A percentile compares a stretch with the other conserved stretches of the same genome.
phyloP scores from a whole-genome alignment of 2,888 invertebrate genomes.

The Hirtodrosophila alboralis region DNA sequence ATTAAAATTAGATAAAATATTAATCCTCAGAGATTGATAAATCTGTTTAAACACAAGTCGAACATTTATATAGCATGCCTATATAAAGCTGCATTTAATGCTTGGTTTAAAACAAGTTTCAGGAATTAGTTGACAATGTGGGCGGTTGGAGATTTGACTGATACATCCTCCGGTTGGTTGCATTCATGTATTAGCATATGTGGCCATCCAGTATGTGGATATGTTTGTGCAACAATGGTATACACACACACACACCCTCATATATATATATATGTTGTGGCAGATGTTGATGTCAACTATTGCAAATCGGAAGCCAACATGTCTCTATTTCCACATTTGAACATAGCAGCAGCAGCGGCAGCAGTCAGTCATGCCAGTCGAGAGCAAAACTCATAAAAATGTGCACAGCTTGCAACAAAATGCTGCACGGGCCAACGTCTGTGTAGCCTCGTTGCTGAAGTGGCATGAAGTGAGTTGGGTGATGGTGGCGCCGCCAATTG shows the following conservation, averaged over 20 bases:
- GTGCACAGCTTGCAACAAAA: conserved; percentile 74
- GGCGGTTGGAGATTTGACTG: conserved; percentile 12
- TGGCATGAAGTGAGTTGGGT: conserved; percentile 22
- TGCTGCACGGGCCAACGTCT: conserved; percentile 50
- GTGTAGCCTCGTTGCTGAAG: conserved; percentile 30
- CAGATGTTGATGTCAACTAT: conserved; percentile 62
- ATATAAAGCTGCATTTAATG: conserved; percentile 23
- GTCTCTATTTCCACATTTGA: conserved; percentile 69
- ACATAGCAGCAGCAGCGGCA: conserved; percentile 57
- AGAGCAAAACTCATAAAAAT: conserved; percentile 73
- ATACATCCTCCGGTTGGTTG: conserved; percentile 54
- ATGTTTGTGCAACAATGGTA: conserved; percentile 66
- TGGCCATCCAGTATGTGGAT: conserved; percentile 37
- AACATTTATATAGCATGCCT: too few species aligned
- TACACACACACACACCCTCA: conserved; percentile 21
- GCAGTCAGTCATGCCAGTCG: conserved; percentile 50
- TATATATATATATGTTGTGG: conserved; percentile 19
- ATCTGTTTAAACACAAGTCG: too few species aligned
- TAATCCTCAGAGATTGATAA: too few species aligned
- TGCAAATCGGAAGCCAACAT: conserved; percentile 77
- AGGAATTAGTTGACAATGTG: conserved; percentile 75
- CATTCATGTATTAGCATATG: conserved; percentile 74
- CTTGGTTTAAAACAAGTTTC: conserved; percentile 14
- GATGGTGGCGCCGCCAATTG: conserved; percentile 39
- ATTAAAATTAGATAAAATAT: too few species aligned